Base-by-base conservation (phyloP, 2,888 invertebrate species). In the Athripsodes cinereus region DNA sequence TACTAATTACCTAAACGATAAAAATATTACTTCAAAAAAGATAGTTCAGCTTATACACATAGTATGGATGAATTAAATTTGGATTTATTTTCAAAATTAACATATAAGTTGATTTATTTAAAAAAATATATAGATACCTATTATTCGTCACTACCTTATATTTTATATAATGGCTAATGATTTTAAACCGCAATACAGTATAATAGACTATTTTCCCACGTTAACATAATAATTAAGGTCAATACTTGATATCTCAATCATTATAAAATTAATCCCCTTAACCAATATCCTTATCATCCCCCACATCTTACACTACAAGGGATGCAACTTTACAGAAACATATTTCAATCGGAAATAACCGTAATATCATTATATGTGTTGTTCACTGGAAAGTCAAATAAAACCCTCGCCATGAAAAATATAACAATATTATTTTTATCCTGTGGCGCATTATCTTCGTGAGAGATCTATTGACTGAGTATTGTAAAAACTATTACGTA, bases 381-480 rank as follows among this genome's bases (percentile, higher is more conserved):
- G 26, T 26, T n/a, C 11, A 31, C 31, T 16, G n/a, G n/a, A 40
- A 40, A 40, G 40, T 40, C 40, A 13, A n/a, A n/a, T n/a, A n/a
- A 40, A 16, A 40, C 13, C 13, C 40, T 13, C 40, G 13, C 3
- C 2, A n/a, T 40, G 40, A 20, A 31, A 48, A 52, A 52, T 52
- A 13, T 31, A 16, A 18, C 19, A 19, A 19, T 50, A 56, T 20
- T 16, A 50, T 22, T 26, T n/a, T 22, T 22, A 13, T n/a, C 21
- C 21, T 22, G 22, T 16, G n/a, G 31, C 13, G 40, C 13, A 3
- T n/a, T 58, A 62, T 62, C 62, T 47, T 11, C 58, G 54, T 62
- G 62, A 55, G 62, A 62, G 58, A 62, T 62, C 62, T 53, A 40
- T 40, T n/a, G 16, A 40, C 3, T 26, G 26, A 26, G 26, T 26